Evolutionary conservation across 2,888 invertebrate genomes (phyloP).

Genomic region (Troides aeacus): DNA sequence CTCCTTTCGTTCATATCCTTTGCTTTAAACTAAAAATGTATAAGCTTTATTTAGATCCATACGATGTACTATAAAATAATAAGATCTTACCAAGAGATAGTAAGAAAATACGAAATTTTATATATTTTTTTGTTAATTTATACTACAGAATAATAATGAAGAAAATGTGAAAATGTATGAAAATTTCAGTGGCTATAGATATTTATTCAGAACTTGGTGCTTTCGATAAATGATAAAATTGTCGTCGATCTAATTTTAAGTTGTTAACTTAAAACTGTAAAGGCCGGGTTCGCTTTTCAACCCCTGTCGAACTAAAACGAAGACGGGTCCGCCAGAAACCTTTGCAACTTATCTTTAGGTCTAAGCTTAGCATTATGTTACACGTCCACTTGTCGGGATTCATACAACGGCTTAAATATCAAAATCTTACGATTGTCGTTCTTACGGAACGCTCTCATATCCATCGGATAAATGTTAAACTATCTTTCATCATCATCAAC

Average conservation of each 20-base stretch:
- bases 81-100: too few species aligned
- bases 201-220: background rate
- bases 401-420: conserved; percentile 22
- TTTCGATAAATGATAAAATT: background rate
- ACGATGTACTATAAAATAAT: too few species aligned
- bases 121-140: too few species aligned
- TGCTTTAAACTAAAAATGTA: too few species aligned
- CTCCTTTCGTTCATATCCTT: too few species aligned
- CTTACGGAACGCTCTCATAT: background rate
- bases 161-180: too few species aligned
- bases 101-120: too few species aligned
- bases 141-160: too few species aligned
- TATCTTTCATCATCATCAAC: too few species aligned
- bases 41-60: too few species aligned
- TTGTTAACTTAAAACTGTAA: background rate
- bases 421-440: background rate
- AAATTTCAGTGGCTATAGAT: background rate
- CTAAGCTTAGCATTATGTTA: conserved; percentile 23
- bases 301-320: conserved; percentile 2
- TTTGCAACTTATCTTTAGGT: conserved; percentile 19
- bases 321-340: conserved; percentile 19
- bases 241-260: background rate
- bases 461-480: background rate
- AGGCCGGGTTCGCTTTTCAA: background rate
- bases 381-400: conserved; percentile 18